Conservation (phyloP, 2,113 vertebrate genomes). For the Leucoraja erinaceus region DNA sequence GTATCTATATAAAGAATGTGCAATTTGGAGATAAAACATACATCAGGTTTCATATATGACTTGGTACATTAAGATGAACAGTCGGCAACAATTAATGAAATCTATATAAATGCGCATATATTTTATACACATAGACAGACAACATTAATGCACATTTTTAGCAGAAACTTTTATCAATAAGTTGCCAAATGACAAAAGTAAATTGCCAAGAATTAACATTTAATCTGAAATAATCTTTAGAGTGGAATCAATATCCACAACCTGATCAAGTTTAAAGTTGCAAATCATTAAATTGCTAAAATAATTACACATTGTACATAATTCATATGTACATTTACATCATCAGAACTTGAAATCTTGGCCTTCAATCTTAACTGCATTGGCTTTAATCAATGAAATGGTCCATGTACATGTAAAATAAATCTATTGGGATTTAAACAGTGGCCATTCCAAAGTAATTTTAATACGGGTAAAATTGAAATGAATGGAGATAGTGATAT, state of each 20-base stretch:
- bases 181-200: neutral
- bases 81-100: neutral
- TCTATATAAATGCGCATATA: constrained; percentile 11
- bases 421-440: neutral
- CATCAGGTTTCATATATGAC: neutral
- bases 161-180: constrained; percentile 11
- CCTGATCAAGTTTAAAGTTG: neutral
- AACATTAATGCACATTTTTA: constrained; percentile 20
- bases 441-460: neutral
- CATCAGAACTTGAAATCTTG: neutral
- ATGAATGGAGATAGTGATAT: neutral
- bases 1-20: neutral
- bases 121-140: constrained; percentile 7
- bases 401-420: neutral
- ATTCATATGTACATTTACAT: constrained; percentile 6
- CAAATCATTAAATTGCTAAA: constrained; percentile 1
- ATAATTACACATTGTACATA: constrained; percentile 12
- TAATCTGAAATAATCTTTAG: neutral
- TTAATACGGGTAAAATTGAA: no score
- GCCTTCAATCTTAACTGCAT: constrained; percentile 4
- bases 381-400: neutral
- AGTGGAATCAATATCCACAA: neutral
- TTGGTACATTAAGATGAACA: neutral
- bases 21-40: neutral
- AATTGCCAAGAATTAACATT: constrained; percentile 26